Evolutionary conservation across 2,888 invertebrate species (phyloP).

Genomic region (Papilio protenor): DNA sequence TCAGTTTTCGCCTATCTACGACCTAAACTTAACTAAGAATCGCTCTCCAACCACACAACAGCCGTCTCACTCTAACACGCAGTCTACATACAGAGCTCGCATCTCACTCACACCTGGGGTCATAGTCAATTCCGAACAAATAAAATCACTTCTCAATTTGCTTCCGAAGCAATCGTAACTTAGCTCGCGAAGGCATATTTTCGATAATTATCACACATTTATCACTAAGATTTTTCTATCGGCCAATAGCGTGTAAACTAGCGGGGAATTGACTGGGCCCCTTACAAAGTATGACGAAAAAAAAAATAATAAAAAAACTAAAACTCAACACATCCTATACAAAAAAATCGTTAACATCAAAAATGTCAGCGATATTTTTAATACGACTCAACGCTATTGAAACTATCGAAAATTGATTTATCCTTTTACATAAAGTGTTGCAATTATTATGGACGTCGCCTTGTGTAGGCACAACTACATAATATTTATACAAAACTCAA

Average conservation of each 20-base stretch:
- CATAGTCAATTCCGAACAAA: constrained; percentile 72
- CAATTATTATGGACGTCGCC: constrained; percentile 31
- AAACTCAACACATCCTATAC: constrained; percentile 77
- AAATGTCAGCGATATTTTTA: constrained; percentile 59
- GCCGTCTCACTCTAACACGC: constrained; percentile 55
- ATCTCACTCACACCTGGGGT: constrained; percentile 77
- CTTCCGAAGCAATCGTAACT: constrained; percentile 58
- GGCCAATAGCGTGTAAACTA: constrained; percentile 55
- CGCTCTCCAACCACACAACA: constrained; percentile 52
- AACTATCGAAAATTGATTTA: constrained; percentile 51
- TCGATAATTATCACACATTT: constrained; percentile 73
- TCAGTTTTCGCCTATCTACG: constrained; percentile 82
- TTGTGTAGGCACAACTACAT: constrained; percentile 33
- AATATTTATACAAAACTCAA: constrained; percentile 45
- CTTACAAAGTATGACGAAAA: constrained; percentile 63
- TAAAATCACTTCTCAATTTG: constrained; percentile 45
- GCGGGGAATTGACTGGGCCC: constrained; percentile 78
- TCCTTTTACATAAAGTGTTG: constrained; percentile 3
- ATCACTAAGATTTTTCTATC: constrained; percentile 62
- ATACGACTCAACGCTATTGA: constrained; percentile 49
- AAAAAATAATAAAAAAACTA: constrained; percentile 65
- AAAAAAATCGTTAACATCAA: constrained; percentile 66
- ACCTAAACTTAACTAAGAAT: constrained; percentile 76
- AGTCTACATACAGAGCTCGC: constrained; percentile 71
- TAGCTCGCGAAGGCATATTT: constrained; percentile 68